These are phyloP conservation scores for Spisula solida DNA, from an alignment of 2,888 invertebrate genomes.

Conservation along the genomic window DNA sequence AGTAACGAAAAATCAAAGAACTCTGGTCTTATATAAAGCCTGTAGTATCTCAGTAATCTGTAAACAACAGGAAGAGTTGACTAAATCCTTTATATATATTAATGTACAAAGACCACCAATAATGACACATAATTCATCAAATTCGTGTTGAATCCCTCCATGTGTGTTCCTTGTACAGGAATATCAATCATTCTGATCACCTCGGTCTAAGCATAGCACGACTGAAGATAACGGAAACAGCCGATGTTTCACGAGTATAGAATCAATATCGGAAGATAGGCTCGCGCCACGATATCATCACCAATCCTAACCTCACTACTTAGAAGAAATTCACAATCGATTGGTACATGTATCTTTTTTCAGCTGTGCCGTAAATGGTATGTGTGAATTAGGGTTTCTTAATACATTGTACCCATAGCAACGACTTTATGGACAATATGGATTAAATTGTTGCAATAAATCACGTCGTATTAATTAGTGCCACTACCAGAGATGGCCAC, in stretches of 20 bases:
- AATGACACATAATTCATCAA: background rate
- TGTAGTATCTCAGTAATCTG: background rate
- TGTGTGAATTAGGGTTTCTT: background rate
- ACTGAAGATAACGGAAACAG: too few relatives aligned
- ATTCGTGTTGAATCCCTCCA: background rate
- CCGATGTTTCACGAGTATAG: background rate
- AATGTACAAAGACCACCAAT: background rate
- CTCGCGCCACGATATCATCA: constrained; percentile 10
- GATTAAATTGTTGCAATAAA: background rate
- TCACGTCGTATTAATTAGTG: background rate
- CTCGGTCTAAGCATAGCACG: too few relatives aligned
- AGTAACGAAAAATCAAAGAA: too few relatives aligned
- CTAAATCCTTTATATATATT: background rate
- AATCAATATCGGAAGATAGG: constrained; percentile 13
- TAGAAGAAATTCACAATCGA: constrained; percentile 13
- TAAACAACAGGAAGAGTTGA: background rate
- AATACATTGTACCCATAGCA: background rate
- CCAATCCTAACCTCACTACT: background rate
- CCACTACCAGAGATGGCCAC: background rate
- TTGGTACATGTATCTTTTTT: background rate
- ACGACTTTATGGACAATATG: background rate
- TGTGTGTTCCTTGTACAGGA: background rate
- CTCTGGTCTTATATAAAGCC: too few relatives aligned
- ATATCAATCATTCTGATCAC: too few relatives aligned
- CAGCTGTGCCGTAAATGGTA: background rate